phyloP scores from a whole-genome alignment of 2,888 invertebrate species.

The Metacarcinus magister region DNA sequence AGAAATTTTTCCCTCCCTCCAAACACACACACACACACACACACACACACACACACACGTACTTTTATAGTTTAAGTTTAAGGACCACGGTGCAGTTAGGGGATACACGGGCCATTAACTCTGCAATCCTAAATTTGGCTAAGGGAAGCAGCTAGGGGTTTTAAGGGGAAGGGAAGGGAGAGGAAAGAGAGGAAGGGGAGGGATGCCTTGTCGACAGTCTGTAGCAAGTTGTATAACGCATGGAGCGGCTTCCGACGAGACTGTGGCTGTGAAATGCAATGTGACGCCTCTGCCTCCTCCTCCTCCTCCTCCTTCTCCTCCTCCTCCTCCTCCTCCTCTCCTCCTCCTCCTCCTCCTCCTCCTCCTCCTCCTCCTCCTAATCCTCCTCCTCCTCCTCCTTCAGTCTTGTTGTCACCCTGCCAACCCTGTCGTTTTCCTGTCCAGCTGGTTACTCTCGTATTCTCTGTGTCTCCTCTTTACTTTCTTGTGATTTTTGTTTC shows the following conservation, averaged over 20 bases:
- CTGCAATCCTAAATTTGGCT: neutral
- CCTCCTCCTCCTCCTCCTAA: neutral
- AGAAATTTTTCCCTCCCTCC: neutral
- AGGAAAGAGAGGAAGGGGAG: neutral
- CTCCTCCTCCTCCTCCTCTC: neutral
- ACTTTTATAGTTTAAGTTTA: neutral
- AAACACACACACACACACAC: no score
- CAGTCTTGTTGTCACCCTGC: neutral
- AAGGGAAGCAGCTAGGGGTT: neutral
- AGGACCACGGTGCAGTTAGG: neutral
- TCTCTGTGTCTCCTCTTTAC: neutral
- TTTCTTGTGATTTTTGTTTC: neutral
- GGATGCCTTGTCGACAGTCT: neutral
- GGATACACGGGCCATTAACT: neutral
- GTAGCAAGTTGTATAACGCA: neutral
- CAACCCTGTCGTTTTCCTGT: conserved; percentile 35
- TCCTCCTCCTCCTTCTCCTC: neutral
- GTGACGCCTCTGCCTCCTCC: neutral
- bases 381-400: neutral
- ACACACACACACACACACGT: neutral
- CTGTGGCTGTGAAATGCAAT: neutral
- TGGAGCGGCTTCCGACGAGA: neutral
- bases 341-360: neutral
- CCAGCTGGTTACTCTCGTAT: neutral
- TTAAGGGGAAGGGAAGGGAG: neutral